Base-by-base conservation (phyloP, 2,888 invertebrate species). In the Maniola hyperantus region DNA sequence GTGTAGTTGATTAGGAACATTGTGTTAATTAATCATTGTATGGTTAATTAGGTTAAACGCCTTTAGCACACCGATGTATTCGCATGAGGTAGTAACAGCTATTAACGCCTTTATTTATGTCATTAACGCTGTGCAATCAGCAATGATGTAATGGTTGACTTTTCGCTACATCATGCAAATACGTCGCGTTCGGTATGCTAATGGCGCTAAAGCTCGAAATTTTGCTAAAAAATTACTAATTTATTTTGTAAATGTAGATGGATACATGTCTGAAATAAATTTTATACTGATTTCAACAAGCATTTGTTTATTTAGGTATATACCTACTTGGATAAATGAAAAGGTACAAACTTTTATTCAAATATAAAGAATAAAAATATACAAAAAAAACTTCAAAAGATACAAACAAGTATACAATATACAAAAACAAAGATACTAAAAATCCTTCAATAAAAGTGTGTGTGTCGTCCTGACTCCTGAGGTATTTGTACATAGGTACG, bases 191-290 rank as follows among this genome's bases (percentile, higher is more conserved):
- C 26, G 26, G 26, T 26, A 26, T 26, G 26, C 26, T 4, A 26
- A 26, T 26, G 26, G 26, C 26, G 26, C 26, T 57, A 34, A 15
- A 57, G 46, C 13, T 39, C 48, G 18, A 57, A 36, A 39, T 68
- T 59, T 66, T 62, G 76, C 76, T 73, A 72, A 74, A 72, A 71
- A 72, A 75, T 73, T 74, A 67, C 59, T 74, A 69, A 72, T 74
- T 72, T 76, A 78, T 76, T 76, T 72, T 67, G 66, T 74, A 75
- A 73, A 76, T 74, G 71, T 71, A 73, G 70, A 71, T 71, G 72
- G 71, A 71, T 76, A 71, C 67, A 68, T 71, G 58, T 69, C 65
- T 65, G 33, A 70, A 75, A 76, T 74, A 76, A 77, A 73, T 55
- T 66, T 66, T 72, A 66, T 65, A 73, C 65, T 65, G 68, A 72